Percentiles rank a stretch among this genome's conserved stretches.
Evolutionary conservation across 2,113 vertebrate species (phyloP).

Genomic region (Phalacrocorax aristotelis): DNA sequence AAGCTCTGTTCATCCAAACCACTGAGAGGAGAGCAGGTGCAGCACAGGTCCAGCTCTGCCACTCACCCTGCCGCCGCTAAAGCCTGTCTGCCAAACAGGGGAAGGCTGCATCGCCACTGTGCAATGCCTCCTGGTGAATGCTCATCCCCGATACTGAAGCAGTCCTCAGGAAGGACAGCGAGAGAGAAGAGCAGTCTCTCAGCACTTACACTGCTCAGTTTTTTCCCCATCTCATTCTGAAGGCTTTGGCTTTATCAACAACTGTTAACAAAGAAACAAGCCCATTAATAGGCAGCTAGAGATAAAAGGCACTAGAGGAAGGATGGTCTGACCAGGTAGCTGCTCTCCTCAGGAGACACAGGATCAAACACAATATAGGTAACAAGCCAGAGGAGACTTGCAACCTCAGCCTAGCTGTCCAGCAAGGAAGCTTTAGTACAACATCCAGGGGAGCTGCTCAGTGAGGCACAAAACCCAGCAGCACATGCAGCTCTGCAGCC

Average conservation of each 20-base stretch:
- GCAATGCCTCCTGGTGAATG: neutral
- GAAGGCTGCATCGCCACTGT: accelerated
- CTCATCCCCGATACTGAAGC: neutral
- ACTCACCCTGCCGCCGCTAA: too few species aligned
- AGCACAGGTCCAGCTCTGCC: neutral
- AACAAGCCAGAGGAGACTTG: neutral
- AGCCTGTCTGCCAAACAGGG: neutral
- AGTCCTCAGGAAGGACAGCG: neutral
- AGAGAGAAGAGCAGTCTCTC: neutral
- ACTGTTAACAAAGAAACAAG: neutral
- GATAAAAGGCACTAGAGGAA: neutral
- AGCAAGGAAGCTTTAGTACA: neutral
- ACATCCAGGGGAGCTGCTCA: neutral
- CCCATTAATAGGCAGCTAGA: neutral
- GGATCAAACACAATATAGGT: neutral
- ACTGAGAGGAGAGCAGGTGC: neutral
- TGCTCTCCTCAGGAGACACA: neutral
- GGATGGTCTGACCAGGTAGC: neutral
- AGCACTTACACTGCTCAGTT: neutral
- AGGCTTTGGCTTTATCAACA: neutral
- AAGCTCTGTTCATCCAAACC: neutral
- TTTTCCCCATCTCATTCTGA: neutral
- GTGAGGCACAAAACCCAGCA: neutral
- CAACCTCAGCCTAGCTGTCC: neutral
- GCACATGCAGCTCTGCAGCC: neutral